Conservation (phyloP, 2,888 invertebrate genomes). For the Caenorhabditis imperialis region DNA sequence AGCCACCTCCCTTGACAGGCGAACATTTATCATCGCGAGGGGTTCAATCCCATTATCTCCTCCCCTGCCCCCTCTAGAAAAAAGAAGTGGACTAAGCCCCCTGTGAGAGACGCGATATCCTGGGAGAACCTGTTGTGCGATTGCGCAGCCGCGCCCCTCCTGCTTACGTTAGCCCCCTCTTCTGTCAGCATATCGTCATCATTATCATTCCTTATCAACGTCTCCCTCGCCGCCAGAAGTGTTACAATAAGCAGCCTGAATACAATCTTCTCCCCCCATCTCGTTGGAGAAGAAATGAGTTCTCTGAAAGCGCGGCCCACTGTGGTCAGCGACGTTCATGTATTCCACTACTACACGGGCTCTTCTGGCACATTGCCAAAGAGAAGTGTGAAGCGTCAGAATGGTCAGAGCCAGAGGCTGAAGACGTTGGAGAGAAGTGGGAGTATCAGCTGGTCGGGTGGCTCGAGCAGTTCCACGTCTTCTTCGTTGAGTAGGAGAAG, state of each 20-base stretch:
- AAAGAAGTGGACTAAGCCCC: no score
- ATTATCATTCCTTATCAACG: slow-evolving; percentile 1
- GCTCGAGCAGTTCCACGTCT: slow-evolving; percentile 30
- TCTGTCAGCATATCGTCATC: slow-evolving; percentile 5
- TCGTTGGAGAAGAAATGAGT: slow-evolving; percentile 16
- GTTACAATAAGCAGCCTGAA: slow-evolving; percentile 13
- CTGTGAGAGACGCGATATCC: no score
- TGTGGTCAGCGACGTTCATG: slow-evolving; percentile 54
- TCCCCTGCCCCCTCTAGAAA: no score
- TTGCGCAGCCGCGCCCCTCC: slow-evolving; percentile 19
- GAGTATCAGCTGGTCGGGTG: slow-evolving; percentile 33
- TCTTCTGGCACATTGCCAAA: no score
- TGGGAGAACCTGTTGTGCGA: slow-evolving; percentile 39
- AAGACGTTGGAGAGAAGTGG: slow-evolving; percentile 30
- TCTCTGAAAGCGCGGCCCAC: slow-evolving; percentile 39
- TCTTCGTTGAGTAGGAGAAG: slow-evolving; percentile 21
- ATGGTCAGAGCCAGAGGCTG: no score
- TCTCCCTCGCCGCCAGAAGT: slow-evolving; percentile 12
- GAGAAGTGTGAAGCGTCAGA: no score
- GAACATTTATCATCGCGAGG: no score
- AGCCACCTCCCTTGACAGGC: not conserved
- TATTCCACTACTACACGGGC: slow-evolving; percentile 59
- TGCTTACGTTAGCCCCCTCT: slow-evolving; percentile 29
- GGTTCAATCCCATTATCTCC: no score
- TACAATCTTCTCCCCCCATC: slow-evolving; percentile 10